Evolutionary conservation across 2,888 invertebrate genomes (phyloP).

Genomic region (Choreutis nemorana): DNA sequence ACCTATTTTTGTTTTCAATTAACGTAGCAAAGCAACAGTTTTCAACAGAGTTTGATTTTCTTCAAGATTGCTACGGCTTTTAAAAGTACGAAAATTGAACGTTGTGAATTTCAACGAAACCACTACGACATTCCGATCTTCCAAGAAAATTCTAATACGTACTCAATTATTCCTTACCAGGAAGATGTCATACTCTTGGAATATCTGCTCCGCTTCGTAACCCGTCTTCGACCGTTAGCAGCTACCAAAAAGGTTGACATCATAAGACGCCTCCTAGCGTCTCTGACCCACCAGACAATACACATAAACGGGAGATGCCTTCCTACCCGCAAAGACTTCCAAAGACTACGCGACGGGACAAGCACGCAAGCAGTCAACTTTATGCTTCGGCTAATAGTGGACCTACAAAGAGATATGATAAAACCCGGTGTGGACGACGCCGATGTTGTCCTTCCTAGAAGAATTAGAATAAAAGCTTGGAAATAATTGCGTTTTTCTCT

Average conservation of each 20-base stretch:
- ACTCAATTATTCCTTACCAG: constrained; percentile 47
- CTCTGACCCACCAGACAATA: constrained; percentile 73
- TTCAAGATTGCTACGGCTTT: no score
- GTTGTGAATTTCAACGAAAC: no score
- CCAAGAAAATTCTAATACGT: no score
- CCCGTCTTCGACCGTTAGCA: constrained; percentile 70
- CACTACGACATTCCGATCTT: no score
- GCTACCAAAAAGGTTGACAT: constrained; percentile 68
- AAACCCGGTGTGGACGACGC: constrained; percentile 42
- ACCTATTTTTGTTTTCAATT: no score
- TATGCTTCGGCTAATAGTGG: constrained; percentile 52
- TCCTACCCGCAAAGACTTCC: constrained; percentile 47
- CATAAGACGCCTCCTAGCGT: constrained; percentile 70
- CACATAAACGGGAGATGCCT: constrained; percentile 32
- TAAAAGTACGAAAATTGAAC: no score
- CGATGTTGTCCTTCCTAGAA: constrained; percentile 40
- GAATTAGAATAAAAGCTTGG: constrained; percentile 53
- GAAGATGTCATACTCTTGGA: constrained; percentile 74
- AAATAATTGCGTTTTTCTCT: no score
- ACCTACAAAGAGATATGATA: constrained; percentile 54
- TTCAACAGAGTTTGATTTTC: no score
- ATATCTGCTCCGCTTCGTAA: constrained; percentile 74
- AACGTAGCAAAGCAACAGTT: no score
- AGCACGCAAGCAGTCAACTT: constrained; percentile 59
- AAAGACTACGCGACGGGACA: constrained; percentile 66